phyloP scores from a whole-genome alignment of 2,888 invertebrate species.

The Netelia inedita region DNA sequence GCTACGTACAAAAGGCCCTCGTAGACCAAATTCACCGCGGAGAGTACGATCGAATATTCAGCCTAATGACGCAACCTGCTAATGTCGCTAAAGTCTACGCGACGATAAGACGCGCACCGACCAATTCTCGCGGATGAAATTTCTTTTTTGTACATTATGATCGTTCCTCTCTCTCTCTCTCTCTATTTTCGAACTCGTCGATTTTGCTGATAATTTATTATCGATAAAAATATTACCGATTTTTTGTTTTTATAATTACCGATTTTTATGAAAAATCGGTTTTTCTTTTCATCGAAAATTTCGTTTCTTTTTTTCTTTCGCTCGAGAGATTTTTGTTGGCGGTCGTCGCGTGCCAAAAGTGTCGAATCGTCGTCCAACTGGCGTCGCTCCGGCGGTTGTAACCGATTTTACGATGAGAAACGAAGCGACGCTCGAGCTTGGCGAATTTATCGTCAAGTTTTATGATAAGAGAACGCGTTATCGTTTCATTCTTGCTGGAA shows the following conservation, averaged over 20 bases:
- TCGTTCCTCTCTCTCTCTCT: not conserved
- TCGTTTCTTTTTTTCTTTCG: not conserved
- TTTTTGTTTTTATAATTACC: not conserved
- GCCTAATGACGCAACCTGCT: not conserved
- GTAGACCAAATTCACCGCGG: not conserved
- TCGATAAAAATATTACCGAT: not conserved
- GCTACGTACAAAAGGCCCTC: not conserved
- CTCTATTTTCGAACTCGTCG: too few species aligned
- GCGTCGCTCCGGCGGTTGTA: too few species aligned
- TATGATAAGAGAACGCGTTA: conserved; percentile 37
- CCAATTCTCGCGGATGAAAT: not conserved
- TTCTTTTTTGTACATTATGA: not conserved
- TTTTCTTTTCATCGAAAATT: too few species aligned
- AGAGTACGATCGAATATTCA: not conserved
- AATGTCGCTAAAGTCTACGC: not conserved
- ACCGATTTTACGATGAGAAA: not conserved
- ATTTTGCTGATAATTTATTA: not conserved
- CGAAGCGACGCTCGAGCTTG: not conserved
- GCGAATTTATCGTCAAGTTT: conserved; percentile 39
- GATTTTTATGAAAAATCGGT: not conserved
- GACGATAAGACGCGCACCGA: not conserved
- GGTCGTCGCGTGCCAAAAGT: too few species aligned
- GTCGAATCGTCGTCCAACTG: too few species aligned
- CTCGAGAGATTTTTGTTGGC: not conserved
- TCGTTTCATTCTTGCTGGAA: conserved; percentile 4